Evolutionary conservation across 1,140 invertebrate species (phyloP).

Genomic region (Aphelenchoides avenae): DNA sequence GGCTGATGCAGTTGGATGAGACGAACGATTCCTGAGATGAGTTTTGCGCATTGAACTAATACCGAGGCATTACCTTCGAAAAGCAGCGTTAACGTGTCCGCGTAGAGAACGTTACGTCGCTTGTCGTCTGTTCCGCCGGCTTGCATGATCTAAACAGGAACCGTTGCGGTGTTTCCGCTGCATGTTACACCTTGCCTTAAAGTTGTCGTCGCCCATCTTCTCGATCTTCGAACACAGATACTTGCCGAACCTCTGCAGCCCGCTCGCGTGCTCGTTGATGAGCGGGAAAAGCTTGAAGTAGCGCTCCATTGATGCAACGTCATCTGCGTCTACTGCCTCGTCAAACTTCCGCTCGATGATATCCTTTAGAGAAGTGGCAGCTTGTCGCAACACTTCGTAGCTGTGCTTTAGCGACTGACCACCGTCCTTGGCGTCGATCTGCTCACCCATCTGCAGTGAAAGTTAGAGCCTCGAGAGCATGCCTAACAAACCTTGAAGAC

Average conservation of each 20-base stretch:
- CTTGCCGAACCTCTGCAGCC: constrained; percentile 81
- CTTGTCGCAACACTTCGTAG: constrained; percentile 74
- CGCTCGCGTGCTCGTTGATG: constrained; percentile 82
- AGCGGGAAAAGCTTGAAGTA: constrained; percentile 98
- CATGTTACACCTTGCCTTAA: constrained; percentile 65
- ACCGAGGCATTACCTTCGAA: constrained; percentile 82
- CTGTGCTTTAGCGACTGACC: constrained; percentile 49
- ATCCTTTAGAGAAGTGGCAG: constrained; percentile 71
- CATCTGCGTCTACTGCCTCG: constrained; percentile 80
- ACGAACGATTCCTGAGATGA: constrained; percentile 68
- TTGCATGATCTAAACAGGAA: constrained; percentile 41
- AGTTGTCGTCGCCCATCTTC: constrained; percentile 45
- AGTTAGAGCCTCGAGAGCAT: too few species aligned
- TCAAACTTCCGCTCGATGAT: constrained; percentile 80
- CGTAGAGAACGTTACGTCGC: constrained; percentile 72
- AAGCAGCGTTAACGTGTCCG: constrained; percentile 75
- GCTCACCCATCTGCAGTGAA: constrained; percentile 66
- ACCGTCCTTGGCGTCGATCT: constrained; percentile 67
- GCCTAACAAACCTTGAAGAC: too few species aligned
- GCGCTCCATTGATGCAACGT: constrained; percentile 81
- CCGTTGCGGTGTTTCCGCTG: background rate
- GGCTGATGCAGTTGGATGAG: constrained; percentile 85
- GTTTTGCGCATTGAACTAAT: constrained; percentile 65
- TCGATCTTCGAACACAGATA: constrained; percentile 72
- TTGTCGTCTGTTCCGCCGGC: constrained; percentile 67